Evolutionary conservation across 2,113 vertebrate species (phyloP).

Genomic region (Takifugu flavidus): DNA sequence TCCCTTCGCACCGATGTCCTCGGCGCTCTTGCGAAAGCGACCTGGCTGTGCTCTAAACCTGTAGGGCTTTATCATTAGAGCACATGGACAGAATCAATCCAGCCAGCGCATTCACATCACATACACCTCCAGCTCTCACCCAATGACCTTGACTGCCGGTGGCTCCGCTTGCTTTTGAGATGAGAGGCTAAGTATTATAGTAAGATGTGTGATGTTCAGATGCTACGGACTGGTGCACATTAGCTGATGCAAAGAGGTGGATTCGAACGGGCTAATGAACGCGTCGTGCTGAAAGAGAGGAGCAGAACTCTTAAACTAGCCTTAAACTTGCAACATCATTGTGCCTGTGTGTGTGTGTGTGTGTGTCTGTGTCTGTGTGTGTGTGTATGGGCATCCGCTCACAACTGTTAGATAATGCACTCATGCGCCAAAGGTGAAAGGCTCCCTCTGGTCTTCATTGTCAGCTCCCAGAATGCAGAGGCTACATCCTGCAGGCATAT

Average conservation of each 20-base stretch:
- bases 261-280: constrained; percentile 54
- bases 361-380: neutral
- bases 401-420: neutral
- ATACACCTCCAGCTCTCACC: constrained; percentile 65
- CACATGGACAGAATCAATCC: constrained; percentile 66
- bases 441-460: constrained; percentile 32
- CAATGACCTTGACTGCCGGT: constrained; percentile 65
- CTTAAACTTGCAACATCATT: neutral
- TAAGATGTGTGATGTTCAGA: constrained; percentile 58
- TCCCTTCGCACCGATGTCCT: constrained; percentile 46
- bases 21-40: constrained; percentile 53
- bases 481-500: constrained; percentile 10
- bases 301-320: constrained; percentile 7
- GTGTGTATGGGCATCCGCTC: no score
- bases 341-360: no score
- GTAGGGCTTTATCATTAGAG: constrained; percentile 70
- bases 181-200: constrained; percentile 60
- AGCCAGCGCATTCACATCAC: constrained; percentile 65
- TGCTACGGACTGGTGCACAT: constrained; percentile 40
- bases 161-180: constrained; percentile 46
- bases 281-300: constrained; percentile 45
- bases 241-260: constrained; percentile 31
- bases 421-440: constrained; percentile 30
- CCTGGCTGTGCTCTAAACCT: constrained; percentile 66
- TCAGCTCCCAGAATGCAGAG: constrained; percentile 36